Evolutionary conservation across 2,797 vertebrate genomes (phyloP).

Genomic region (Pseudopleuronectes americanus): DNA sequence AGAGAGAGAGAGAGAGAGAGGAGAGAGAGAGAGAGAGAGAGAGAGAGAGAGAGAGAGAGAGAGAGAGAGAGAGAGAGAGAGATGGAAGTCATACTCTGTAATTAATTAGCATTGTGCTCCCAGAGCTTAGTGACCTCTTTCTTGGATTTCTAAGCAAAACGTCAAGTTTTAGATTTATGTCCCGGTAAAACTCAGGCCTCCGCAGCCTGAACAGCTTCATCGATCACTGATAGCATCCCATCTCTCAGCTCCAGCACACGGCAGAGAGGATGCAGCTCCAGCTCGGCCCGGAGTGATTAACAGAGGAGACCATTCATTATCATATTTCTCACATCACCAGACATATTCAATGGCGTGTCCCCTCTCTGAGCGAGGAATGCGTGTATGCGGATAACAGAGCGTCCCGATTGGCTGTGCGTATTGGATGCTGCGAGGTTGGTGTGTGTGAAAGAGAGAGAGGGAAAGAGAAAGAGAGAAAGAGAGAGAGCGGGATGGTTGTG

Average conservation of each 20-base stretch:
- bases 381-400: constrained; percentile 67
- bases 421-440: background rate
- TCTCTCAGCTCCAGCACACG: constrained; percentile 48
- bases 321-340: constrained; percentile 83
- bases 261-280: constrained; percentile 56
- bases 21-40: background rate
- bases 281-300: constrained; percentile 74
- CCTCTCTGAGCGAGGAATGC: constrained; percentile 72
- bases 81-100: constrained; percentile 63
- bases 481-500: background rate
- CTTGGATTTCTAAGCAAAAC: constrained; percentile 61
- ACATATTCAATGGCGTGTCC: constrained; percentile 78
- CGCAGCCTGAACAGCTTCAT: constrained; percentile 65
- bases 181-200: constrained; percentile 54
- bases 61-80: background rate
- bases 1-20: background rate
- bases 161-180: constrained; percentile 74
- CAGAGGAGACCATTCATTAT: constrained; percentile 81
- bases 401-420: constrained; percentile 20
- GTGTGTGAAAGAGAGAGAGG: constrained; percentile 6
- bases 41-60: background rate
- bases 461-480: constrained; percentile 6
- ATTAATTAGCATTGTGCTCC: constrained; percentile 72
- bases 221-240: constrained; percentile 69
- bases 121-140: constrained; percentile 66